Conservation (phyloP, 2,113 vertebrate species). For the Pavo muticus region DNA sequence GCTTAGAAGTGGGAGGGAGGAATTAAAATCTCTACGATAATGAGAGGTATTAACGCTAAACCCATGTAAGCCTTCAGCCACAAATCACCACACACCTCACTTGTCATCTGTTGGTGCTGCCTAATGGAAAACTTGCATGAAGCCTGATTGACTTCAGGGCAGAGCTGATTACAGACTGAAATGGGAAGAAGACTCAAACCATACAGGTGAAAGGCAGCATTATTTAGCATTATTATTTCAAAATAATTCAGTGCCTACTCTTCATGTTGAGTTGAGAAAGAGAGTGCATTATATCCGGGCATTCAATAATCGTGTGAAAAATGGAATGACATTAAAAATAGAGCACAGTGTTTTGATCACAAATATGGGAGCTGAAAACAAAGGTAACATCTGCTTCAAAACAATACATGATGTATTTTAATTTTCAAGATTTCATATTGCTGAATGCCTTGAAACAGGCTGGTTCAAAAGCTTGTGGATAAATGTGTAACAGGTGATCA, state of each 20-base stretch:
- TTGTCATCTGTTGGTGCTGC: not conserved
- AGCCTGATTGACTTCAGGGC: not conserved
- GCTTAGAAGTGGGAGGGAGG: not conserved
- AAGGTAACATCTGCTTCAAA: not conserved
- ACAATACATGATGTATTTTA: not conserved
- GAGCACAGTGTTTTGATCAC: not conserved
- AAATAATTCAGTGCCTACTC: not conserved
- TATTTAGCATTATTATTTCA: not conserved
- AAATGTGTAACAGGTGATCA: not conserved
- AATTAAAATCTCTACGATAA: not conserved
- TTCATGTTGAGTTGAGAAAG: not conserved
- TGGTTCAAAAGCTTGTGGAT: not conserved
- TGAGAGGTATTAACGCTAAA: not conserved
- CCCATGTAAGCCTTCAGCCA: not conserved
- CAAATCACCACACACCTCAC: not conserved
- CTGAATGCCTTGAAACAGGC: not conserved
- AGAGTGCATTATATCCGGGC: not conserved
- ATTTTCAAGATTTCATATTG: not conserved
- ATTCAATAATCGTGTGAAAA: not conserved
- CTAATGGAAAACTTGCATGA: not conserved
- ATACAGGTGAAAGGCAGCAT: not conserved
- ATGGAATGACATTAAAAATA: not conserved
- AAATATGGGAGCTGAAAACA: not conserved
- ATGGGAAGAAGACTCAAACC: not conserved
- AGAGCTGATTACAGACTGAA: not conserved